phyloP scores from a whole-genome alignment of 2,113 vertebrate species.

The Corythaixoides concolor region DNA sequence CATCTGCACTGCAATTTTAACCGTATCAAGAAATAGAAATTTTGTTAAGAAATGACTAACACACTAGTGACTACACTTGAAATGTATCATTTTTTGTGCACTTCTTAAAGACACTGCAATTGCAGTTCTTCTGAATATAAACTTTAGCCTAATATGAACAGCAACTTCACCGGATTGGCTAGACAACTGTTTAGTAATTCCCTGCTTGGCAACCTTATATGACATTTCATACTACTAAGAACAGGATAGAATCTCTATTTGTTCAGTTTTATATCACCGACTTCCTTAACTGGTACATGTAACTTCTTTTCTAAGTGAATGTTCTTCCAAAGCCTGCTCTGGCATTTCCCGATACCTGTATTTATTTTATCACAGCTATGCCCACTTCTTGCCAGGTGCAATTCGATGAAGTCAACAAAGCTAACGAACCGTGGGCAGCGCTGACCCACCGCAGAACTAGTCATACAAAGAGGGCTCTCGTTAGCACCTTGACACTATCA shows the following conservation, averaged over 20 bases:
- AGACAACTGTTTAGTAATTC: not conserved
- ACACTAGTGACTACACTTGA: not conserved
- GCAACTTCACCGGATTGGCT: not conserved
- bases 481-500: not conserved
- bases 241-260: not conserved
- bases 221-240: not conserved
- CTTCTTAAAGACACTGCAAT: not conserved
- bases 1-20: not conserved
- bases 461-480: rapidly evolving
- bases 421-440: not conserved
- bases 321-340: not conserved
- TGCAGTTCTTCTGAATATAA: not conserved
- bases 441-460: rapidly evolving
- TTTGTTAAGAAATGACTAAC: not conserved
- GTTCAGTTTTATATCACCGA: not conserved
- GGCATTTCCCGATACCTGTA: not conserved
- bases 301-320: not conserved
- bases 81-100: not conserved
- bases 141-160: not conserved
- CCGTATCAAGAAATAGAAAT: not conserved
- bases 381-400: not conserved
- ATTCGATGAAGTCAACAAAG: not conserved
- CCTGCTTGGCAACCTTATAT: not conserved
- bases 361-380: not conserved
- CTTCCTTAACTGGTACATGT: not conserved